Conservation (phyloP, 2,113 vertebrate genomes). For the Chaenocephalus aceratus region DNA sequence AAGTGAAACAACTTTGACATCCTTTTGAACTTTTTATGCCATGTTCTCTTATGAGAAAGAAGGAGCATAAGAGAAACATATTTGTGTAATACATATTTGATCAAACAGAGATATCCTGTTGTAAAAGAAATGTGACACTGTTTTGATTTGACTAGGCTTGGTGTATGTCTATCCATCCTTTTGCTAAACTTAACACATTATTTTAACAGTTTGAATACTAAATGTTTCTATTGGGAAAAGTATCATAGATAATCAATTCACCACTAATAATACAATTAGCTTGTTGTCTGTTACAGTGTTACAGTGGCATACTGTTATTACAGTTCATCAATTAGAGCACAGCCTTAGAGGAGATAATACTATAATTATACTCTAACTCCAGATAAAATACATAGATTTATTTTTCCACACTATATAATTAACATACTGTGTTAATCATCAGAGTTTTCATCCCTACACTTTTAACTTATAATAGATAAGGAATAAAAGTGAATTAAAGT, state of each 20-base stretch:
- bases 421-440: not conserved
- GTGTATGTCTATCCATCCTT: not conserved
- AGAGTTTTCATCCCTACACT: not conserved
- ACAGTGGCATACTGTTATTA: not conserved
- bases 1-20: constrained; percentile 26
- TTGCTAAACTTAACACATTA: not conserved
- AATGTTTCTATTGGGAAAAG: not conserved
- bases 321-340: not conserved
- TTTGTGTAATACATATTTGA: too few species aligned
- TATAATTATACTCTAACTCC: not conserved
- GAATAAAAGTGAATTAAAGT: not conserved
- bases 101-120: not conserved
- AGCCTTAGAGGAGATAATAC: not conserved
- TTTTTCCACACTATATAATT: not conserved
- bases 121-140: not conserved
- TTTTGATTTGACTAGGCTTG: not conserved
- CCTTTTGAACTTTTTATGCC: not conserved
- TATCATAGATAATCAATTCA: not conserved
- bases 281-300: not conserved
- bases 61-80: too few species aligned
- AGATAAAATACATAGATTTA: not conserved
- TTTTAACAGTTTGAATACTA: not conserved
- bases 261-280: not conserved
- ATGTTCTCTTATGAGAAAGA: constrained; percentile 9
- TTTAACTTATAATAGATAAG: not conserved